Base-by-base conservation (phyloP, 1,140 invertebrate genomes). In the Phortica variegata region DNA sequence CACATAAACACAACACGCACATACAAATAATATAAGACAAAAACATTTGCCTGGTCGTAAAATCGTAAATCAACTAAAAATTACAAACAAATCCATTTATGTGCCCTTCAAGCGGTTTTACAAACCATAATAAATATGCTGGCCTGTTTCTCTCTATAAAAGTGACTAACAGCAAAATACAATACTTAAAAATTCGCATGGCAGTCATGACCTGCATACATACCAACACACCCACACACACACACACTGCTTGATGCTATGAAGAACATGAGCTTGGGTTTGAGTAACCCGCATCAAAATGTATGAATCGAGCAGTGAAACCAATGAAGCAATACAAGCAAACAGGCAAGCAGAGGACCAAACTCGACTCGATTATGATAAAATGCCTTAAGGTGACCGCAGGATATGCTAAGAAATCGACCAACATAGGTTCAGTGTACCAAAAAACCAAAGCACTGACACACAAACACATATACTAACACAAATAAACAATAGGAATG, bases 261-360 rank as follows among this genome's bases (percentile, higher is more conserved):
- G n/a, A 42, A 17, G 4, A 31, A 19, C 21, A 38, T 6, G n/a
- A 17, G 8, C 13, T 54, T 46, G 40, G 37, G 26, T 42, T 61
- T 58, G 65, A 65, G 65, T 58, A 47, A 59, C 61, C 61, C 61
- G 61, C 61, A 65, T 65, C 62, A 58, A 52, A 49, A 50, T n/a
- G n/a, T n/a, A n/a, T n/a, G n/a, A n/a, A n/a, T n/a, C n/a, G n/a
- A n/a, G n/a, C n/a, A 49, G 46, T 49, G 44, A 60, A 59, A 50
- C 60, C 60, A 62, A 56, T 59, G 54, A 55, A 55, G 53, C 53
- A 55, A 26, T 26, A 26, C 23, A 26, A 26, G n/a, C n/a, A n/a
- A 47, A 54, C 50, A 62, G 60, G 51, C 60, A 56, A 37, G 43
- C 52, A n/a, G n/a, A 51, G 36, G 34, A 60, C 58, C 58, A 60